These are phyloP conservation scores for Ciona savignyi DNA, from an alignment of 23 tunicate species.

Conservation along the genomic window DNA sequence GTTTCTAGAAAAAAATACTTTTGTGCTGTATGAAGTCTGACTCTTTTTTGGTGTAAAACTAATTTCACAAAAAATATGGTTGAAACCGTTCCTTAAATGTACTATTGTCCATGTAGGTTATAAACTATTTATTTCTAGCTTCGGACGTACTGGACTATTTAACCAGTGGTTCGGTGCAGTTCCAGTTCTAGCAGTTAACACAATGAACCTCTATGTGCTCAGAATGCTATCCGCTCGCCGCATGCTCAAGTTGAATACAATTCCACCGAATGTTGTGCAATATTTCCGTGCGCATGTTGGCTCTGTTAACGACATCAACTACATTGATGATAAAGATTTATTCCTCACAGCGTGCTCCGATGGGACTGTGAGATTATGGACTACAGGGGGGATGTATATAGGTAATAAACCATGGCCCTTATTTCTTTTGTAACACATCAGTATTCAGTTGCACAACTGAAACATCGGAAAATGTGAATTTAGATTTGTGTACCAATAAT, in stretches of 20 bases:
- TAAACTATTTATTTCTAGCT: too few relatives aligned
- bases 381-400: slow-evolving; percentile 36
- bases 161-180: not conserved
- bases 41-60: too few relatives aligned
- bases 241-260: slow-evolving; percentile 28
- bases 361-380: slow-evolving; percentile 85
- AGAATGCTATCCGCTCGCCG: slow-evolving; percentile 49
- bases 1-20: too few relatives aligned
- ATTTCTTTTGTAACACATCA: too few relatives aligned
- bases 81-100: too few relatives aligned
- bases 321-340: slow-evolving; percentile 38
- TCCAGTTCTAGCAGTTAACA: not conserved
- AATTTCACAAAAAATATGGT: too few relatives aligned
- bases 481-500: too few relatives aligned
- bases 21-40: too few relatives aligned
- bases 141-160: too few relatives aligned
- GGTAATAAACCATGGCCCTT: slow-evolving; percentile 55
- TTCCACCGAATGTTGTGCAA: slow-evolving; percentile 44
- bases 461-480: too few relatives aligned
- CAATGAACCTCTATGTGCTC: not conserved
- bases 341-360: slow-evolving; percentile 57
- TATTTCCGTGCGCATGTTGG: slow-evolving; percentile 75
- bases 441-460: too few relatives aligned
- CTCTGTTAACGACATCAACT: slow-evolving; percentile 57
- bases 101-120: too few relatives aligned